Conservation (phyloP, 2,888 invertebrate species). For the Timema cristinae region DNA sequence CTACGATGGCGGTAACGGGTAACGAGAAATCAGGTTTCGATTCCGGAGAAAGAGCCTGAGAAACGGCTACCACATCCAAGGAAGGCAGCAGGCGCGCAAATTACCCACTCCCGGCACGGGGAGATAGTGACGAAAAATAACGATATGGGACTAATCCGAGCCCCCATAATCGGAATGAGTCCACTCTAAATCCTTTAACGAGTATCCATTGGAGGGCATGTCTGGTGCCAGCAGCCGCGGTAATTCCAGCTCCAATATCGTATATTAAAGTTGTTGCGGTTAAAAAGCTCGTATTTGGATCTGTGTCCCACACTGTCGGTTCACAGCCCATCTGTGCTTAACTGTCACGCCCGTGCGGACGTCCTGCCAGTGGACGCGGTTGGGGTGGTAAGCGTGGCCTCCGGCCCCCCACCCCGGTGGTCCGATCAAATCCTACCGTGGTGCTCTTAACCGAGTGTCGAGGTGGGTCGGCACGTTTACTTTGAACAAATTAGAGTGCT, state of each 20-base stretch:
- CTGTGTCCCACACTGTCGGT: slow-evolving; percentile 48
- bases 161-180: slow-evolving; percentile 55
- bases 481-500: slow-evolving; percentile 51
- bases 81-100: slow-evolving; percentile 69
- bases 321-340: slow-evolving; percentile 42
- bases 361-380: slow-evolving; percentile 31
- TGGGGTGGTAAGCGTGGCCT: neutral
- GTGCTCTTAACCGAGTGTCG: slow-evolving; percentile 46
- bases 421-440: slow-evolving; percentile 34
- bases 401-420: neutral
- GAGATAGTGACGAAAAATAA: slow-evolving; percentile 67
- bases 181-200: slow-evolving; percentile 55
- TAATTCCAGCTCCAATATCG: slow-evolving; percentile 64
- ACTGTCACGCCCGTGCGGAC: slow-evolving; percentile 28
- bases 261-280: slow-evolving; percentile 56
- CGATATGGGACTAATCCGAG: slow-evolving; percentile 56
- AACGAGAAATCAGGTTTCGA: slow-evolving; percentile 73
- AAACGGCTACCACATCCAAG: slow-evolving; percentile 68
- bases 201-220: slow-evolving; percentile 63
- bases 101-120: slow-evolving; percentile 57
- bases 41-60: slow-evolving; percentile 69
- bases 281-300: slow-evolving; percentile 50
- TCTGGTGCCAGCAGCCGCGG: slow-evolving; percentile 66
- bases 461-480: slow-evolving; percentile 54
- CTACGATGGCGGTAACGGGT: slow-evolving; percentile 67